A percentile compares a stretch with the other conserved stretches of the same genome.
phyloP scores from a whole-genome alignment of 2,888 invertebrate genomes.

The Eristalinus sepulchralis region DNA sequence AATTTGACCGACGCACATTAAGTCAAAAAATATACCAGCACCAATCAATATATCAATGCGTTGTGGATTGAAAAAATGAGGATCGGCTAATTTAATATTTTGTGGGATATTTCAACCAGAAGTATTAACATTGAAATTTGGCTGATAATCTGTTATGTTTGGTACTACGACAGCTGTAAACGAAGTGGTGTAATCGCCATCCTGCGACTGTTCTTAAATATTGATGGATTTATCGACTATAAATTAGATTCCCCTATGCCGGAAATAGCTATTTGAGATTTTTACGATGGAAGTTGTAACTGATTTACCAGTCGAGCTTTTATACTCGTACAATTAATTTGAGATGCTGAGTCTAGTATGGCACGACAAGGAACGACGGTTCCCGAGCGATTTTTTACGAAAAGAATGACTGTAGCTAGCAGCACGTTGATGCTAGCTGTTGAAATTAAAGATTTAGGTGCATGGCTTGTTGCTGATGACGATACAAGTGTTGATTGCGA shows the following conservation, averaged over 20 bases:
- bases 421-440: slow-evolving; percentile 35
- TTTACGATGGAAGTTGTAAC: slow-evolving; percentile 33
- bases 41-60: slow-evolving; percentile 65
- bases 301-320: slow-evolving; percentile 47
- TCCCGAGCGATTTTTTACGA: slow-evolving; percentile 56
- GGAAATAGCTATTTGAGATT: slow-evolving; percentile 42
- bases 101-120: slow-evolving; percentile 46
- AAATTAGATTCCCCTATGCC: slow-evolving; percentile 50
- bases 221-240: slow-evolving; percentile 48
- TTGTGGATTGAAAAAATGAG: slow-evolving; percentile 54
- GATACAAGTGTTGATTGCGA: slow-evolving; percentile 27
- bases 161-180: slow-evolving; percentile 53
- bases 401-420: slow-evolving; percentile 36
- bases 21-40: slow-evolving; percentile 69
- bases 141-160: slow-evolving; percentile 70
- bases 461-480: background rate
- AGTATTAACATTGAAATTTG: slow-evolving; percentile 39
- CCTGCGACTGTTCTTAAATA: slow-evolving; percentile 35
- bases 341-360: slow-evolving; percentile 50
- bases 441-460: background rate
- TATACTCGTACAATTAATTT: slow-evolving; percentile 37
- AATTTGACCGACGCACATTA: slow-evolving; percentile 67
- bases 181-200: slow-evolving; percentile 17
- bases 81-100: slow-evolving; percentile 67
- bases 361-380: slow-evolving; percentile 38